A percentile compares a stretch with the other conserved stretches of the same genome.
Conservation (phyloP, 2,888 invertebrate species). For the Eurytoma adleriae region DNA sequence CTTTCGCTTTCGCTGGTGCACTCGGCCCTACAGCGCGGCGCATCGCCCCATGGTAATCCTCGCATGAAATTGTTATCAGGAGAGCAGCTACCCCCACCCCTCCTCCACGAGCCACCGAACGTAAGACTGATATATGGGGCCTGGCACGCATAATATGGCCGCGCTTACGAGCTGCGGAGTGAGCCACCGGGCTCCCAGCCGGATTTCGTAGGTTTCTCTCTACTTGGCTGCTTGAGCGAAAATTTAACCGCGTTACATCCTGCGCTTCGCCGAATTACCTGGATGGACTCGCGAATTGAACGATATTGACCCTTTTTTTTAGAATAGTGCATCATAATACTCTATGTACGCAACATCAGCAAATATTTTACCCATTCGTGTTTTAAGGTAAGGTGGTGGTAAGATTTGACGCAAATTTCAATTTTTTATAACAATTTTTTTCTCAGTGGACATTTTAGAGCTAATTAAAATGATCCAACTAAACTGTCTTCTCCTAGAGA, state of each 20-base stretch:
- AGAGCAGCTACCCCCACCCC: background rate
- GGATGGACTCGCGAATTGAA: no score
- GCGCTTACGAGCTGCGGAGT: background rate
- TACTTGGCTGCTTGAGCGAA: background rate
- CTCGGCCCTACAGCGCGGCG: conserved; percentile 36
- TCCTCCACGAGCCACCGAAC: background rate
- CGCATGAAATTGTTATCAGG: conserved; percentile 54
- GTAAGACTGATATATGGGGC: conserved; percentile 52
- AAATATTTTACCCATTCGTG: no score
- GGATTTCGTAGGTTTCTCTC: conserved; percentile 2
- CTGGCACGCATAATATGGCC: conserved; percentile 49
- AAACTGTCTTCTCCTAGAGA: no score
- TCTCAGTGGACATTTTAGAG: no score
- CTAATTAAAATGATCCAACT: no score
- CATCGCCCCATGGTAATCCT: conserved; percentile 43
- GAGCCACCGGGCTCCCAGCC: background rate
- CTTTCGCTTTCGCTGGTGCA: conserved; percentile 64
- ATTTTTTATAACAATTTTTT: no score
- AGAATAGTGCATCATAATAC: no score
- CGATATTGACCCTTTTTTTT: no score
- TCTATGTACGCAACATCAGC: no score
- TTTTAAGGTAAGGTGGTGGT: no score
- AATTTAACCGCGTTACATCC: background rate
- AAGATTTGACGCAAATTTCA: no score
- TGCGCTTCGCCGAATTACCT: conserved; percentile 6